Evolutionary conservation across 2,113 vertebrate species (phyloP).

Genomic region (Trogon melanurus): DNA sequence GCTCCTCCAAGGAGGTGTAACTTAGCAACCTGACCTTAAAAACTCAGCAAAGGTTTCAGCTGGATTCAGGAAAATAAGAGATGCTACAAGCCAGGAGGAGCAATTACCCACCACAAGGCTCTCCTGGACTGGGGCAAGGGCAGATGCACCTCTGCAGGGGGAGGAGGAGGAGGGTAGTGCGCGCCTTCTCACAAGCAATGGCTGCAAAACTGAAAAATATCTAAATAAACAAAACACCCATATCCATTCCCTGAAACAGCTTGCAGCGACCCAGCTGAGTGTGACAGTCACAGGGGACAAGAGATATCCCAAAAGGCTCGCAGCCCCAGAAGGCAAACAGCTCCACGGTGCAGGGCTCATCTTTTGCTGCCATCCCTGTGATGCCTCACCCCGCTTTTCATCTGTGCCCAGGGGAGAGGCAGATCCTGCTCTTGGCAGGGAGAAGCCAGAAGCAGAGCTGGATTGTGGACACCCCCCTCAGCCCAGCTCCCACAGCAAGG

Average conservation of each 20-base stretch:
- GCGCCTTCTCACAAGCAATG: neutral
- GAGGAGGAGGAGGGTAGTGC: fast-evolving
- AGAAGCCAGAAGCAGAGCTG: neutral
- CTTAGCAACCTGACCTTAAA: constrained; percentile 65
- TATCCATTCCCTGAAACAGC: neutral
- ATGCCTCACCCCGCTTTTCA: neutral
- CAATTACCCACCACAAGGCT: neutral
- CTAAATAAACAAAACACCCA: neutral
- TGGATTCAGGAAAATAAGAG: neutral
- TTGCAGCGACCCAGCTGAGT: neutral
- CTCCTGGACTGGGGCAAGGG: too few relatives aligned
- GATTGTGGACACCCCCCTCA: neutral
- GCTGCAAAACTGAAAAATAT: neutral
- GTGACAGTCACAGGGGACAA: neutral
- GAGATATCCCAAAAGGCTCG: neutral
- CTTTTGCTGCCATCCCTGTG: neutral
- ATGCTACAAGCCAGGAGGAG: neutral
- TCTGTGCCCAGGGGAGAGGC: neutral
- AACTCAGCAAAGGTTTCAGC: neutral
- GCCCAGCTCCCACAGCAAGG: neutral
- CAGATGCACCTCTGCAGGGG: fast-evolving
- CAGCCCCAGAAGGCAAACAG: neutral
- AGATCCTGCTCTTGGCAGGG: neutral
- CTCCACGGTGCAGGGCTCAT: fast-evolving
- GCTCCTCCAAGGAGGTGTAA: constrained; percentile 35